phyloP scores from a whole-genome alignment of 2,797 vertebrate genomes.

The Rhinichthys osculus region DNA sequence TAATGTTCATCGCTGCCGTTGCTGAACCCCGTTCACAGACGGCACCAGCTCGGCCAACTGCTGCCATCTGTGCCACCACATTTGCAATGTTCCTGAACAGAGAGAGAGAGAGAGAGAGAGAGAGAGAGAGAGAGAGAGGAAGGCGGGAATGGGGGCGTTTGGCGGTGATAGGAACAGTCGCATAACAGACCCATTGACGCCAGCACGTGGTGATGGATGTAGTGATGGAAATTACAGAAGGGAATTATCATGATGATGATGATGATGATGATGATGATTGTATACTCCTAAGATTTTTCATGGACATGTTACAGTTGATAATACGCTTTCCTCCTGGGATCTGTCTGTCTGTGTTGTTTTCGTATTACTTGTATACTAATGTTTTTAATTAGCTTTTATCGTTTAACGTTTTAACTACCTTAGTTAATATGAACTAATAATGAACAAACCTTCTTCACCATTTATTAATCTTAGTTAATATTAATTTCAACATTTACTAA shows the following conservation, averaged over 20 bases:
- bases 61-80: constrained; percentile 63
- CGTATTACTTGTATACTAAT: not conserved
- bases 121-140: not conserved
- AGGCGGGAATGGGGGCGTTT: constrained; percentile 56
- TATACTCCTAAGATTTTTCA: not conserved
- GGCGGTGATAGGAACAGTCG: constrained; percentile 59
- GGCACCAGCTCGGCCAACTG: constrained; percentile 56
- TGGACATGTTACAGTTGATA: not conserved
- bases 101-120: too few species aligned
- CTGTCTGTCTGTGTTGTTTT: not conserved
- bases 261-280: not conserved
- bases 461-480: too few species aligned
- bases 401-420: too few species aligned
- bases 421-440: too few species aligned
- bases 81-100: constrained; percentile 57
- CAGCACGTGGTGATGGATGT: constrained; percentile 45
- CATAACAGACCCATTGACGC: constrained; percentile 43
- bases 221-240: constrained; percentile 33
- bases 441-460: too few species aligned
- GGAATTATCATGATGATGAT: constrained; percentile 16
- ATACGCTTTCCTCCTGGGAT: not conserved
- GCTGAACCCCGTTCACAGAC: constrained; percentile 51
- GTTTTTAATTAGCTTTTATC: not conserved
- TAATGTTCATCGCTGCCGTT: constrained; percentile 42
- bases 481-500: too few species aligned